Evolutionary conservation across 2,888 invertebrate species (phyloP).

Genomic region (Pegoplata infirma): DNA sequence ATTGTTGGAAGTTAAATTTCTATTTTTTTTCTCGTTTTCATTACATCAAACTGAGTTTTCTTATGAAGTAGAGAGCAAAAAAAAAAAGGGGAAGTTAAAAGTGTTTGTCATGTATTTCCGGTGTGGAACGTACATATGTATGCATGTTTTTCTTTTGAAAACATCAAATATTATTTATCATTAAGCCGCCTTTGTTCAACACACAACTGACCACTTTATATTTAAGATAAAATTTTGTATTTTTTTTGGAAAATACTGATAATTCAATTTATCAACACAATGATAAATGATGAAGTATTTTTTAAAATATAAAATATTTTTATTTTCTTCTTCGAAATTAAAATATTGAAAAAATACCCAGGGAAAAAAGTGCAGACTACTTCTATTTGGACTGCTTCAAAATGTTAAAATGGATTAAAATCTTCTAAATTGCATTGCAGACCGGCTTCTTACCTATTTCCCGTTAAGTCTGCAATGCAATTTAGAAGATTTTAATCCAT

Average conservation of each 20-base stretch:
- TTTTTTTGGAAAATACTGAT: background rate
- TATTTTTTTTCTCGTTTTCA: background rate
- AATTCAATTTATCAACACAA: background rate
- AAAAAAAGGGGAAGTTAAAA: constrained; percentile 40
- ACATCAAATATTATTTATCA: background rate
- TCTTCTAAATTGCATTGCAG: too few relatives aligned
- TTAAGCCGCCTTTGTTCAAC: background rate
- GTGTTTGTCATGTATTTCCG: constrained; percentile 58
- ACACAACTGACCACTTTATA: background rate
- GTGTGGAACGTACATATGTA: too few relatives aligned
- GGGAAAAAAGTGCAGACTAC: too few relatives aligned
- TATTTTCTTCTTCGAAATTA: background rate
- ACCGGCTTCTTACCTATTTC: too few relatives aligned
- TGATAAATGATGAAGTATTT: background rate
- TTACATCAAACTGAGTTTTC: background rate
- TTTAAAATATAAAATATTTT: background rate
- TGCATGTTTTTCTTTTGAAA: background rate
- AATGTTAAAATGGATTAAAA: too few relatives aligned
- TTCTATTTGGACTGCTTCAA: too few relatives aligned
- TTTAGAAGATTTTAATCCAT: too few relatives aligned
- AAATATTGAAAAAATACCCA: background rate
- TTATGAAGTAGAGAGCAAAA: background rate
- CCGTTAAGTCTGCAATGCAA: too few relatives aligned
- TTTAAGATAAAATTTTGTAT: background rate
- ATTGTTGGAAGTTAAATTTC: background rate